Percentiles rank a stretch among this genome's conserved stretches.
Conservation (phyloP, 2,888 invertebrate genomes). For the Scaptomyza tumidula region DNA sequence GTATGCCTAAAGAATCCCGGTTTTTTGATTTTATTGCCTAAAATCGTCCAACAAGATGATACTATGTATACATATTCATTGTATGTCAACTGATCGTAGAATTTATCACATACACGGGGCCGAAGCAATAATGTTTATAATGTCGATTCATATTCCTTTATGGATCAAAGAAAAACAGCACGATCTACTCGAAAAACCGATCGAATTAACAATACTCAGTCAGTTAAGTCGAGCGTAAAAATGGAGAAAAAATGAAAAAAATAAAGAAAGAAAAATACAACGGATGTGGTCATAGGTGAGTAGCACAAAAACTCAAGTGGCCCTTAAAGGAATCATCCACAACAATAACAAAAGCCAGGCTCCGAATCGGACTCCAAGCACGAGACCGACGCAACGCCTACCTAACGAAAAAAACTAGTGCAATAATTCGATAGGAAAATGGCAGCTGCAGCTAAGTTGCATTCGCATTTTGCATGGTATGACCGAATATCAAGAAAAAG, state of each 20-base stretch:
- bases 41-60: neutral
- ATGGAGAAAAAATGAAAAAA: conserved; percentile 44
- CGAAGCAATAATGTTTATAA: neutral
- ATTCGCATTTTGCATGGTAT: conserved; percentile 41
- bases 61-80: neutral
- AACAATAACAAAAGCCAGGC: conserved; percentile 33
- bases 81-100: conserved; percentile 2
- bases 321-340: conserved; percentile 26
- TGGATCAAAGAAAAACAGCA: conserved; percentile 34
- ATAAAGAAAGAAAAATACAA: conserved; percentile 6
- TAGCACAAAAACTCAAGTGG: conserved; percentile 54
- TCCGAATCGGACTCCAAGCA: conserved; percentile 40
- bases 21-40: conserved; percentile 22
- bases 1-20: conserved; percentile 7
- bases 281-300: conserved; percentile 71
- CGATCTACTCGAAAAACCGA: conserved; percentile 51
- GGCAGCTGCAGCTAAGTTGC: conserved; percentile 28
- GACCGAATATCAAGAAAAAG: conserved; percentile 23
- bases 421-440: conserved; percentile 36
- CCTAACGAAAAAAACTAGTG: conserved; percentile 25
- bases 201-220: conserved; percentile 33
- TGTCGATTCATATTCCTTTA: conserved; percentile 1
- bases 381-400: conserved; percentile 70
- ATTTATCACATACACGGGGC: conserved; percentile 27
- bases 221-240: conserved; percentile 65